Evolutionary conservation across 2,888 invertebrate species (phyloP), one percentile per base, ranked within the genome.

Genomic region (Eupithecia exiguata): DNA sequence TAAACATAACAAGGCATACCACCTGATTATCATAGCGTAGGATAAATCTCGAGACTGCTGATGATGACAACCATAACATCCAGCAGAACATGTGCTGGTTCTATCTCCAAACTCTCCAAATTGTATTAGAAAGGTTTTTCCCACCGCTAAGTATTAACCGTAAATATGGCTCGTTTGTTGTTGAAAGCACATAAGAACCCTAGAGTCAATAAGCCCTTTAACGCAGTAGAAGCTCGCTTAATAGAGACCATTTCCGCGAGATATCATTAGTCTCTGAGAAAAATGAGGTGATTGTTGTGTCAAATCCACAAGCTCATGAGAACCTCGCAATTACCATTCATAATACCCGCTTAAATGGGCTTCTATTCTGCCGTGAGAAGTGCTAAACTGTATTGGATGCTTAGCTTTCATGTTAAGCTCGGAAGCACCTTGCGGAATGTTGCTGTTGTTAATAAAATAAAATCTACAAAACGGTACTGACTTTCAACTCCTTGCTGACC

Each of bases 221-320:
- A 83, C 84, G 82, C 73, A 75, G 80, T 82, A 82, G 81, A 81
- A 81, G 79, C 78, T 79, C 78, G 80, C 81, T 81, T 87, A 84
- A 84, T 86, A 83, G 80, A 80, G 82, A 83, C 80, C 85, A 87
- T 88, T 90, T 89, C 88, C 87, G 84, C 84, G 84, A 86, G 85
- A 85, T 84, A 87, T 88, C 83, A 81, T 82, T 80, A 86, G 82
- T 82, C 81, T 87, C 85, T 90, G 91, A 87, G 91, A 92, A 92
- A 87, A 89, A 86, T 83, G 79, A 83, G 81, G 85, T 88, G 87
- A 92, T 92, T 91, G 91, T 91, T 90, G 87, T 84, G 84, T 88
- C 88, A 88, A 89, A 88, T 83, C 80, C 83, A 84, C 80, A 82
- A 79, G 77, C 82, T 85, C 87, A 87, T 91, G 90, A 87, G 91